These are phyloP conservation scores for Sander vitreus DNA, from an alignment of 2,113 vertebrate species.

Conservation along the genomic window DNA sequence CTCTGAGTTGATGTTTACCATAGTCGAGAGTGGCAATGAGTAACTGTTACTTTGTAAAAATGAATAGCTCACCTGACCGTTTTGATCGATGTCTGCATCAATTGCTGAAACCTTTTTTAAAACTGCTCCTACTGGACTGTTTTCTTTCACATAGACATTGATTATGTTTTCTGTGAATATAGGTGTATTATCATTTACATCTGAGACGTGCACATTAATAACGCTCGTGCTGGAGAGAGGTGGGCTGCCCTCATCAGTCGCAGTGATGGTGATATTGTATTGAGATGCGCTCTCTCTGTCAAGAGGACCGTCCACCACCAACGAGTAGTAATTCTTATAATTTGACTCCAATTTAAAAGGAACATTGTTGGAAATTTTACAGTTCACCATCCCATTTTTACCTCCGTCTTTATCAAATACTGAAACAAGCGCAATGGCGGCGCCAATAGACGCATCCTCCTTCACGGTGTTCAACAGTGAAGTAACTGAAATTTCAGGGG, in stretches of 20 bases:
- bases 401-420: slow-evolving; percentile 85
- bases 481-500: slow-evolving; percentile 79
- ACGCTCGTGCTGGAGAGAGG: slow-evolving; percentile 80
- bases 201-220: slow-evolving; percentile 83
- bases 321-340: slow-evolving; percentile 85
- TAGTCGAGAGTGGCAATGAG: neutral
- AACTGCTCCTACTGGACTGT: slow-evolving; percentile 50
- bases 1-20: slow-evolving; percentile 75
- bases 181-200: slow-evolving; percentile 90
- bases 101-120: slow-evolving; percentile 66
- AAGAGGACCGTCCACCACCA: slow-evolving; percentile 84
- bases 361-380: slow-evolving; percentile 74
- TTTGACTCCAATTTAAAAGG: slow-evolving; percentile 82
- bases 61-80: slow-evolving; percentile 68
- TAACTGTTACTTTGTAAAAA: slow-evolving; percentile 41
- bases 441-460: slow-evolving; percentile 84
- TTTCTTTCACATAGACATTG: slow-evolving; percentile 84
- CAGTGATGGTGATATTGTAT: slow-evolving; percentile 87
- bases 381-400: slow-evolving; percentile 81
- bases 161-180: slow-evolving; percentile 72
- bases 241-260: slow-evolving; percentile 87
- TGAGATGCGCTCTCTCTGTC: slow-evolving; percentile 84
- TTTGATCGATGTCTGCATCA: slow-evolving; percentile 73
- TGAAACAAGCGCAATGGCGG: slow-evolving; percentile 87
- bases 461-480: slow-evolving; percentile 84